These are phyloP conservation scores for Agriopis marginaria DNA, from an alignment of 2,888 invertebrate species.

Conservation along the genomic window DNA sequence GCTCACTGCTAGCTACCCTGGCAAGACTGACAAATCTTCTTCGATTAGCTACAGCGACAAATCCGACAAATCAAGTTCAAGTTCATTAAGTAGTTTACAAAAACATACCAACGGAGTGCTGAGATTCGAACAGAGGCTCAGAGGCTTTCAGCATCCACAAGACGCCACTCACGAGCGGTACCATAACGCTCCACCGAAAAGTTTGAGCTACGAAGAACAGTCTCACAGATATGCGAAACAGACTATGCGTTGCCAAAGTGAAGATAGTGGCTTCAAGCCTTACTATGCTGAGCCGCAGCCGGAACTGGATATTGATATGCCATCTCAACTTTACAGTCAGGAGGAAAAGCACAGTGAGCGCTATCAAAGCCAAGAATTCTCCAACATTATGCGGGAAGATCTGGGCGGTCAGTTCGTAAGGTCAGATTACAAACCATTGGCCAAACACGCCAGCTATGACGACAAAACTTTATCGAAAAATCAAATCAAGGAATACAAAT, in stretches of 20 bases:
- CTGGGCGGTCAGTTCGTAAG: constrained; percentile 74
- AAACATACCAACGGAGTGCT: constrained; percentile 76
- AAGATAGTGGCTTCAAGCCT: constrained; percentile 83
- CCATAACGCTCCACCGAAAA: constrained; percentile 79
- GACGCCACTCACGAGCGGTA: constrained; percentile 71
- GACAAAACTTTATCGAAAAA: constrained; percentile 88
- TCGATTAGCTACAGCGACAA: constrained; percentile 84
- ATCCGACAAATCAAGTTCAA: constrained; percentile 84
- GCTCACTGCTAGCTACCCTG: constrained; percentile 66
- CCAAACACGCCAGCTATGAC: constrained; percentile 89
- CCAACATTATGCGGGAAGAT: constrained; percentile 79
- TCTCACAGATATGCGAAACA: constrained; percentile 79
- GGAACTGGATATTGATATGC: constrained; percentile 85
- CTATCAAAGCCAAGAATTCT: constrained; percentile 89
- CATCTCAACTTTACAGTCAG: constrained; percentile 86
- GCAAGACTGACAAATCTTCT: constrained; percentile 78
- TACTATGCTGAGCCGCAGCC: constrained; percentile 79
- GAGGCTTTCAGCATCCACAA: constrained; percentile 63
- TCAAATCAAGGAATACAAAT: constrained; percentile 88
- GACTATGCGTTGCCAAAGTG: constrained; percentile 87
- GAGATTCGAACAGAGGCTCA: constrained; percentile 73
- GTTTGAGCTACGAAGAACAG: constrained; percentile 81
- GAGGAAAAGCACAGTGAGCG: constrained; percentile 88
- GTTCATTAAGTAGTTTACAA: constrained; percentile 81
- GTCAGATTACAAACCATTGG: constrained; percentile 86